Evolutionary conservation across 2,113 vertebrate species (phyloP), one percentile per base, ranked within the genome.

Genomic region (Hemiprocne comata): DNA sequence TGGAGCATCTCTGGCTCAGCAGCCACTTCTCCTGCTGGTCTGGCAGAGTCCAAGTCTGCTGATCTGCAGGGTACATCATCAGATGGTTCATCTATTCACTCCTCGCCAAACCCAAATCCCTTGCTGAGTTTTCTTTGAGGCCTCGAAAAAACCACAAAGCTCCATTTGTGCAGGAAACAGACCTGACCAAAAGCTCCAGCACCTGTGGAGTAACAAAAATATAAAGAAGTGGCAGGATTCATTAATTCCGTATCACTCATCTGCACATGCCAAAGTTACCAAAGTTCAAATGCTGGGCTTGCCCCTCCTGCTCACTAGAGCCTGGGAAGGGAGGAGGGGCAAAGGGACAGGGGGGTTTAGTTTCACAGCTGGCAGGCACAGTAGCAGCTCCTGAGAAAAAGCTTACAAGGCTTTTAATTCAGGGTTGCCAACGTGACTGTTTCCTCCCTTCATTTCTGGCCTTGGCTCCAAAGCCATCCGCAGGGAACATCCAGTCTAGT

Each of bases 31-130:
- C 67, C 82, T 92, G 85, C 93, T 95, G 87, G 62, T 93, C 91
- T 97, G 91, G 91, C 93, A 95, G 62, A 61, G 65, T 55, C 65
- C 3, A 7, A 90, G 82, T 83, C 85, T 91, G 90, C 69, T 94
- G 90, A 91, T 96, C 93, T 80, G 64, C 92, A 84, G 75, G 90
- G 79, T 90, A 90, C 73, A 90, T 96, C 73, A 90, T 96, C 95
- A 95, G 90, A 95, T 96, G 90, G 85, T 38, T 90, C 92, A 96
- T 86, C 85, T 94, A 93, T 97, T 94, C 92, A 96, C 85, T 84
- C 44, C 58, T 90, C 33, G 79, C 92, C 92, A 95, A 51, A 25
- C 76, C 62, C 53, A 95, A 94, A 96, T 85, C 90, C 73, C 88
- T 92, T 8, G 13, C 64, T 42, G 85, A 89, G 88, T 74, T 95